Conservation (phyloP, 2,113 vertebrate species). For the Corythornis vintsioides region DNA sequence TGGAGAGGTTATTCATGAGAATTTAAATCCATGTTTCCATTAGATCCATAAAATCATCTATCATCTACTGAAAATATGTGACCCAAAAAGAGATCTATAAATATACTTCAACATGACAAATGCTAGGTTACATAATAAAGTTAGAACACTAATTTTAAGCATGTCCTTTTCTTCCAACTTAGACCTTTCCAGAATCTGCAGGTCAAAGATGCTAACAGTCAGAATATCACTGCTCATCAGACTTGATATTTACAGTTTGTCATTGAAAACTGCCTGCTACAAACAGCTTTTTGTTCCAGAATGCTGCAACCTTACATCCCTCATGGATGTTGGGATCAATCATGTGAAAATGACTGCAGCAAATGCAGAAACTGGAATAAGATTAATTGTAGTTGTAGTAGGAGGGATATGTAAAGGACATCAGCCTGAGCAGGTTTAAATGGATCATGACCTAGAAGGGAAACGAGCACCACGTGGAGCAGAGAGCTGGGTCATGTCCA, state of each 20-base stretch:
- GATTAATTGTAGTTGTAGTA: not conserved
- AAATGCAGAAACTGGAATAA: conserved; percentile 28
- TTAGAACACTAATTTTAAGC: not conserved
- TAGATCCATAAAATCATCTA: not conserved
- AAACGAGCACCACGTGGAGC: not conserved
- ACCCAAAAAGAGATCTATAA: not conserved
- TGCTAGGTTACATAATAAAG: not conserved
- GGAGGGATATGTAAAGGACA: not conserved
- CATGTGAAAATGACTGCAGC: conserved; percentile 37
- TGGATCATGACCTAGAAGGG: not conserved
- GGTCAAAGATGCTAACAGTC: not conserved
- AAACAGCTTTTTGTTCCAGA: conserved; percentile 20
- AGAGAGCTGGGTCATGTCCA: not conserved
- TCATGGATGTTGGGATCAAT: conserved; percentile 17
- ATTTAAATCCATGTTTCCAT: not conserved
- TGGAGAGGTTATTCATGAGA: not conserved
- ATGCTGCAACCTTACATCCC: not conserved
- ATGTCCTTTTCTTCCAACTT: not conserved
- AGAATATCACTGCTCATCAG: not conserved
- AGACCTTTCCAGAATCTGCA: not conserved
- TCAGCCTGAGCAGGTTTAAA: not conserved
- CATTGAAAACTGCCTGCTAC: not conserved
- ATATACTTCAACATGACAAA: not conserved
- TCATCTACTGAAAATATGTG: not conserved
- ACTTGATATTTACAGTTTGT: conserved; percentile 22